A percentile compares a stretch with the other conserved stretches of the same genome.
phyloP scores from a whole-genome alignment of 2,113 vertebrate species.

The Oxygymnocypris stewartii region DNA sequence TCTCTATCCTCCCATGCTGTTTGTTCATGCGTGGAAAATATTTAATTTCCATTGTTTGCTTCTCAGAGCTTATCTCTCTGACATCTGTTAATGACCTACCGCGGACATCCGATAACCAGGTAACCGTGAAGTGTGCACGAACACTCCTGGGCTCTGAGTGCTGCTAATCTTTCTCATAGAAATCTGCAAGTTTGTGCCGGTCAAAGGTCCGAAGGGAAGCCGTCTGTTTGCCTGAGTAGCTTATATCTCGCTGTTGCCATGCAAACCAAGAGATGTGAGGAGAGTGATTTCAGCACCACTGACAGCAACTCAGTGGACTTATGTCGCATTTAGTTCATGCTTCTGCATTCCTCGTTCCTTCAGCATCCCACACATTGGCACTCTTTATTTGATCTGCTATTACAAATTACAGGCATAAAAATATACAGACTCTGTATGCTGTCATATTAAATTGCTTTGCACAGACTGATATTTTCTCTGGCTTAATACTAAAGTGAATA shows the following conservation, averaged over 20 bases:
- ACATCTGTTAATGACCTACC: conserved; percentile 56
- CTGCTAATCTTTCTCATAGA: conserved; percentile 56
- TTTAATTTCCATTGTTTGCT: conserved; percentile 53
- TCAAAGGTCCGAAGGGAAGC: conserved; percentile 52
- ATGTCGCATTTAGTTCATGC: neutral
- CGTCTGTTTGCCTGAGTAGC: conserved; percentile 39
- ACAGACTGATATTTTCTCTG: neutral
- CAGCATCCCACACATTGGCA: neutral
- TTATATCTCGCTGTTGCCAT: conserved; percentile 45
- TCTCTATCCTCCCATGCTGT: conserved; percentile 9
- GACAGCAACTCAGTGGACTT: conserved; percentile 52
- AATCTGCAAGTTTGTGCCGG: conserved; percentile 46
- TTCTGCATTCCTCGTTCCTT: neutral
- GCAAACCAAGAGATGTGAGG: conserved; percentile 36
- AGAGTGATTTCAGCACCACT: conserved; percentile 62
- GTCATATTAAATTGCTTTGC: neutral
- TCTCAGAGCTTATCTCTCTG: conserved; percentile 52
- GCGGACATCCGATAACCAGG: conserved; percentile 51
- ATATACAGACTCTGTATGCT: neutral
- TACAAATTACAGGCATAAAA: neutral
- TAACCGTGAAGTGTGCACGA: conserved; percentile 58
- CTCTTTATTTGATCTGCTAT: neutral
- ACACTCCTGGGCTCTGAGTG: conserved; percentile 36
- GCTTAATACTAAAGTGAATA: neutral
- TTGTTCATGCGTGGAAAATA: conserved; percentile 52